Base-by-base conservation (phyloP, 2,797 vertebrate genomes). In the Siniperca obscura region DNA sequence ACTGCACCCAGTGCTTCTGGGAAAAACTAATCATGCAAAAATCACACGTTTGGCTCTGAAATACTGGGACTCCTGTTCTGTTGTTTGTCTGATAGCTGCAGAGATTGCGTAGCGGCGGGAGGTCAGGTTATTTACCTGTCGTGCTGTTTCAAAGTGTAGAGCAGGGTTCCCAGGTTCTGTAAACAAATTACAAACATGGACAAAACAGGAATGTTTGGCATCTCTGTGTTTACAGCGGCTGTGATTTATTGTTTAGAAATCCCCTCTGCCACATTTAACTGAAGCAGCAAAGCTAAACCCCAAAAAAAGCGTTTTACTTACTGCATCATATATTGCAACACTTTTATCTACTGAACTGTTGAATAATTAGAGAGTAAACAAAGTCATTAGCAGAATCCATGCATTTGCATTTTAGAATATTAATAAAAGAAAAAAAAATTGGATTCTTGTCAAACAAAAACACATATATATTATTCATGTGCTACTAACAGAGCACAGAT, bases 291-390 rank as follows among this genome's bases (percentile, higher is more conserved):
- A 82, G 4, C 3, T 27, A 61, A 66, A 64, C 48, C 14, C 27
- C 27, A 14, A 1, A 22, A 40, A 40, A 44, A 11, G 22, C 27
- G 27, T 65, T 60, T 84, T 88, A 97, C 97, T 97, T 92, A 98
- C 97, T 22, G 85, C 91, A 82, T 97, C 94, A 85, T 96, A 94
- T 74, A 98, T 84, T 25, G 96, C 92, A 57, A 98, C 94, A 12
- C 92, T 94, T 89, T 98, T 97, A 95, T 98, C 97, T 94, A 98
- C 95, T 36, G 97, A 98, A 38, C 97, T 98, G 94, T 75, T 81
- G 66, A 87, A 94, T 89, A 89, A 86, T 72, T 62, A 77, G 2
- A 82, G 12, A 85, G 27, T 76, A 68, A 87, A 46, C 76, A 48
- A 62, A 55, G 40, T 78, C n/a, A 55, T 86, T 81, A 55, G n/a